Base-by-base conservation (phyloP, 2,113 vertebrate genomes). In the Passer domesticus region DNA sequence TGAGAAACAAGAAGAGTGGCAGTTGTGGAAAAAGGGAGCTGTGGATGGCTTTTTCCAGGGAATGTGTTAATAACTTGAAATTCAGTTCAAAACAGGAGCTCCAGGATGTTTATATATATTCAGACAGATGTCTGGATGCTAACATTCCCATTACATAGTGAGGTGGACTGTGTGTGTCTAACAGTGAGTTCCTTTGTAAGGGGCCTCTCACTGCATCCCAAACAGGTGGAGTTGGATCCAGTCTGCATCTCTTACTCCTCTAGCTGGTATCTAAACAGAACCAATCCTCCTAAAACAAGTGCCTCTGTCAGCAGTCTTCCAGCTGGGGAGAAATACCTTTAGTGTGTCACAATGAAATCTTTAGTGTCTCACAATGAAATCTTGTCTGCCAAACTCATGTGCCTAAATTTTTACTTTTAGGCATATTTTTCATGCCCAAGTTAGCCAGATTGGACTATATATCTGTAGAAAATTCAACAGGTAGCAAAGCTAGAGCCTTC, bases 51-150 rank as follows among this genome's bases (percentile, higher is more conserved):
- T 92, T 95, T 94, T 94, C 94, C 93, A 95, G 63, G 50, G 68
- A 91, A 85, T 50, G 46, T 88, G 75, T 91, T 94, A 96, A 66
- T 55, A 76, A 83, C 74, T 70, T 92, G 67, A 83, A 90, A 67
- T 52, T 67, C 81, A 58, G 66, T 72, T 50, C 22, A 78, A 94
- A 89, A n/a, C 69, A 64, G 52, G 30, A 91, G 53, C 47, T 79
- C 28, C 43, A 66, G 77, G 85, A 80, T 92, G 68, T 92, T 96
- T 93, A 55, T 87, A 53, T 66, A n/a, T 86, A 24, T 94, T 95
- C 68, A 92, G 82, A 56, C 68, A 88, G 37, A 69, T 46, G 67
- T 80, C 49, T 95, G 81, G 68, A 56, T 64, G 60, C 53, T 91
- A 30, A 68, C 66, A 76, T 91, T 95, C 60, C 25, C 28, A 5